Evolutionary conservation across 2,888 invertebrate genomes (phyloP).

Genomic region (Chaetogeoica ovagalla): DNA sequence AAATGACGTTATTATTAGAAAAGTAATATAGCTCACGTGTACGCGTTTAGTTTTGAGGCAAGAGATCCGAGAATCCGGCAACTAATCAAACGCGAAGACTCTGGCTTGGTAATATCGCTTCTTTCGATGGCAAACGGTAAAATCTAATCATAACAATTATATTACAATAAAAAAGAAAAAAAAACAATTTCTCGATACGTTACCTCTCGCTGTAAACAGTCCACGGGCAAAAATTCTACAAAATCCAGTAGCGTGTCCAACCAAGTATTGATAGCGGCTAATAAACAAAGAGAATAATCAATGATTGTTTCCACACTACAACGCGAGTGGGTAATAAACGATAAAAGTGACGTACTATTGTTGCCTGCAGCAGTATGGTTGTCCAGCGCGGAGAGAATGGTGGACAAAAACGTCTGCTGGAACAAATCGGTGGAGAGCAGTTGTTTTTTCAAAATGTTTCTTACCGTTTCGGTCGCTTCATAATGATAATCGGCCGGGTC

Average conservation of each 20-base stretch:
- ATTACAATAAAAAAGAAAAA: background rate
- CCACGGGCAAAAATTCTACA: constrained; percentile 38
- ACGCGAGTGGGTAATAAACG: too few relatives aligned
- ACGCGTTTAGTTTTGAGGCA: constrained; percentile 27
- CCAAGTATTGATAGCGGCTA: constrained; percentile 39
- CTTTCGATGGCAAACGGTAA: constrained; percentile 44
- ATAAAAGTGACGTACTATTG: background rate
- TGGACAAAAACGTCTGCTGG: constrained; percentile 44
- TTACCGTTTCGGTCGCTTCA: constrained; percentile 48
- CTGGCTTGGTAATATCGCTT: constrained; percentile 36
- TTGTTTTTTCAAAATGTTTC: constrained; percentile 35
- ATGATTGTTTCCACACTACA: too few relatives aligned
- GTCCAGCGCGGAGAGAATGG: constrained; percentile 35
- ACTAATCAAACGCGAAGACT: constrained; percentile 34
- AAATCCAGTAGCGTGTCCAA: constrained; percentile 40
- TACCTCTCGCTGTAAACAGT: constrained; percentile 38
- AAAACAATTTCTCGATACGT: background rate
- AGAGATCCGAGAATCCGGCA: constrained; percentile 41
- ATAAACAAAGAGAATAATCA: too few relatives aligned
- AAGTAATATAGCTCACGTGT: background rate
- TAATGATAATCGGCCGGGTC: background rate
- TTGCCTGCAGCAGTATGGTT: constrained; percentile 9
- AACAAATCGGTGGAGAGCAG: constrained; percentile 35
- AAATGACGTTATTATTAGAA: background rate
- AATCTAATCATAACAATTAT: background rate